Conservation (phyloP, 2,888 invertebrate species). For the Pyralis farinalis region DNA sequence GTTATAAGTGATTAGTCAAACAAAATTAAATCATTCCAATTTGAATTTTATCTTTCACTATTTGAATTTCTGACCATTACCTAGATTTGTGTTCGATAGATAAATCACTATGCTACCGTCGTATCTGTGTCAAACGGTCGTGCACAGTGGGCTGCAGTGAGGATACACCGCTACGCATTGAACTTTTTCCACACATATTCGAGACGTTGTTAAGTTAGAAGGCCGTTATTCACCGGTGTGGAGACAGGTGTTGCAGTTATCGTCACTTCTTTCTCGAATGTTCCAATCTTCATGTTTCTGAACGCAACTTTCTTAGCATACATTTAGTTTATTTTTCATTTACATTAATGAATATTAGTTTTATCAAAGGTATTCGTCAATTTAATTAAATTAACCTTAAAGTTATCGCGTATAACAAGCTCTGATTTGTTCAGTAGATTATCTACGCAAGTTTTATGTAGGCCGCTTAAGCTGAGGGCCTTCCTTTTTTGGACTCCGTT, state of each 20-base stretch:
- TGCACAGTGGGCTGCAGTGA: constrained; percentile 34
- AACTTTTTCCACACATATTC: constrained; percentile 58
- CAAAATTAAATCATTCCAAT: too few relatives aligned
- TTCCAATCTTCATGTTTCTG: constrained; percentile 34
- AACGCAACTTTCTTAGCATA: constrained; percentile 38
- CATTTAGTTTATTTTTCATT: too few relatives aligned
- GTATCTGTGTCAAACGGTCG: constrained; percentile 39
- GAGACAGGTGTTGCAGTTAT: constrained; percentile 51
- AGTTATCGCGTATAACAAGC: too few relatives aligned
- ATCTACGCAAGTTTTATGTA: neutral
- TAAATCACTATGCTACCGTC: constrained; percentile 29
- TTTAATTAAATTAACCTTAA: too few relatives aligned
- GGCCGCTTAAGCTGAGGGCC: neutral
- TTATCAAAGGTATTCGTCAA: too few relatives aligned
- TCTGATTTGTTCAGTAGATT: neutral
- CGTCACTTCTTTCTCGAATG: constrained; percentile 37
- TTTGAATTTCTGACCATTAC: neutral
- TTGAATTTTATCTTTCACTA: too few relatives aligned
- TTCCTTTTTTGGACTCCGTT: constrained; percentile 14
- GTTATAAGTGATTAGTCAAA: too few relatives aligned
- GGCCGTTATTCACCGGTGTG: constrained; percentile 60
- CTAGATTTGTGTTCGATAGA: constrained; percentile 5
- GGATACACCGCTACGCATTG: constrained; percentile 51
- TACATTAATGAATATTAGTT: too few relatives aligned
- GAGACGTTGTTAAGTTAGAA: constrained; percentile 36